Base-by-base conservation (phyloP, 2,888 invertebrate genomes). In the Drosophila pseudotalamancana region DNA sequence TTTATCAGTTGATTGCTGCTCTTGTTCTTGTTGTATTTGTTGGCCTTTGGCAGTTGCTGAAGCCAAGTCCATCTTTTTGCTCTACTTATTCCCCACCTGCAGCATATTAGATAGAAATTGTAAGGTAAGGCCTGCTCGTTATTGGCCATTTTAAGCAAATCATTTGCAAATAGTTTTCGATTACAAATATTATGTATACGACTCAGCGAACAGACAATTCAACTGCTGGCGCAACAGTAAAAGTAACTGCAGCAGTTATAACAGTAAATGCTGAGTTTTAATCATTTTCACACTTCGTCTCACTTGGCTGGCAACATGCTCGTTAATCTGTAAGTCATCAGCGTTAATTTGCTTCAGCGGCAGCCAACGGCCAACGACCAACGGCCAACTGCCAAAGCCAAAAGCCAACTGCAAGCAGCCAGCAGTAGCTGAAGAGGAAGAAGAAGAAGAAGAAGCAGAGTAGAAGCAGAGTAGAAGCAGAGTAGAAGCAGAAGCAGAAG, bases 221-320 rank as follows among this genome's bases (percentile, higher is more conserved):
- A 34, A 34, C 18, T 34, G 34, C 14, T 9, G 1, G 6, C 12
- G 46, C 65, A 12, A 8, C 29, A 16, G 23, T 12, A 11, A 18
- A 5, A 23, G 40, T 18, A 18, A 39, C 11, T 34, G 32, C 42
- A 31, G 29, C 60, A 57, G 27, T 43, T 49, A 37, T 39, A 40
- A 32, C 31, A 25, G 42, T 29, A 54, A 56, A 45, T 42, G 35
- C 39, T 39, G 50, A 50, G 42, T 68, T 63, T 77, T 73, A 77
- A 77, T 77, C 73, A 67, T 77, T 74, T 77, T 74, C 62, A 77
- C 77, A 69, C 74, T 77, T 72, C 55, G 74, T 53, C 55, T 66
- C 68, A 65, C 71, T 77, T 77, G 70, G 70, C 77, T 57, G 72
- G 21, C 67, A 59, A 59, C 57, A 54, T 43, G 57, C 55, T 59